A percentile compares a stretch with the other conserved stretches of the same genome.
phyloP scores from a whole-genome alignment of 1,140 invertebrate genomes.

The Sitobion miscanthi region DNA sequence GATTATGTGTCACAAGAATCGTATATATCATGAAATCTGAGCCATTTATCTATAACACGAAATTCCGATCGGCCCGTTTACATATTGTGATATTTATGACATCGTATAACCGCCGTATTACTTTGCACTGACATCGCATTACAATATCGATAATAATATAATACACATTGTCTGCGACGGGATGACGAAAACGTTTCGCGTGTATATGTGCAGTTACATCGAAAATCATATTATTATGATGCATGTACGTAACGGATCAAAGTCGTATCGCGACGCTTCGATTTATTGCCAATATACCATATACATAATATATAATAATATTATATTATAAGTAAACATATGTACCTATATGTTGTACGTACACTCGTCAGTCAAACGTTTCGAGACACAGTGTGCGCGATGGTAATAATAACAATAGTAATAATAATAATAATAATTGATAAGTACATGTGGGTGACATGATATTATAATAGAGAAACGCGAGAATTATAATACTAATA shows the following conservation, averaged over 20 bases:
- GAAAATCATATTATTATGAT: not conserved
- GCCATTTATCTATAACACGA: not conserved
- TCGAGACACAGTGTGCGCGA: not conserved
- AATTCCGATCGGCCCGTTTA: not conserved
- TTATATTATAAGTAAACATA: not conserved
- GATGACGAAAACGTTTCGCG: not conserved
- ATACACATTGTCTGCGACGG: not conserved
- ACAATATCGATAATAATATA: conserved; percentile 13
- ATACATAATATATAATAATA: not conserved
- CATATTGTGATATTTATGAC: not conserved
- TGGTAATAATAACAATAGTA: too few relatives aligned
- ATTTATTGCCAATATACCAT: not conserved
- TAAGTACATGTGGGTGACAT: not conserved
- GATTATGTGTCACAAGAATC: not conserved
- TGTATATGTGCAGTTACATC: not conserved
- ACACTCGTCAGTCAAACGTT: not conserved
- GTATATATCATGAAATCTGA: not conserved
- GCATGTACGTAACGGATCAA: conserved; percentile 4
- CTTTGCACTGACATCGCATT: not conserved
- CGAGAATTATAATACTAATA: not conserved
- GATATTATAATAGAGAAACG: not conserved
- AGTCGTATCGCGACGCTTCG: not conserved
- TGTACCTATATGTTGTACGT: not conserved
- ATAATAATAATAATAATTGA: not conserved
- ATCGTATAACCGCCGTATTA: not conserved